Evolutionary conservation across 2,113 vertebrate genomes (phyloP), one percentile per base, ranked within the genome.

Genomic region (Dermatemys mawii): DNA sequence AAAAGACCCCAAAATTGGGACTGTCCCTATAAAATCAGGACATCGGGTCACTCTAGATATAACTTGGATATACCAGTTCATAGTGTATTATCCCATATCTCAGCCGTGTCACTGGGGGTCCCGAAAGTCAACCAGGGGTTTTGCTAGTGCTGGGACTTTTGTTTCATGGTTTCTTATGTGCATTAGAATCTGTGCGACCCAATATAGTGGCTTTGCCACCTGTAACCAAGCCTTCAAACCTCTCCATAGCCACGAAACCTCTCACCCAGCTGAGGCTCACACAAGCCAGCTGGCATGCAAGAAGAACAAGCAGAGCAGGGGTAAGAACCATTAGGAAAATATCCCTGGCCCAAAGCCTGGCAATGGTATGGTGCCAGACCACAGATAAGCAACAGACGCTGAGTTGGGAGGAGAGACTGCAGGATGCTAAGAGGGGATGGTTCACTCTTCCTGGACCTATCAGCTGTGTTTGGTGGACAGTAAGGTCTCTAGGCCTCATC

Each of bases 251-350:
- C 93, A 91, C 48, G 90, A 94, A 96, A 84, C 29, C 70, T 84
- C 93, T 93, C 24, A 87, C 90, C 94, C 27, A 14, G 73, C 12
- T 1, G 55, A 76, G 94, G 38, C 83, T 1, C 51, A 24, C 13
- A 54, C 13, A 83, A 84, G 97, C 96, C 97, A 97, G 97, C 96
- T 97, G 97, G 97, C 97, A 97, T 84, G 86, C 46, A 2, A 19
- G 63, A 50, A 81, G 88, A 94, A 88, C 1, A 26, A 92, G 91
- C 81, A 41, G 86, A 92, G 91, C 88, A 51, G 87, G 93, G 91
- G 88, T 83, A 95, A 96, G 89, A 92, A 24, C 82, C 83, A 93
- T 94, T 73, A 92, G 91, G 95, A 92, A 93, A 83, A 96, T 84
- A 70, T 95, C 86, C 41, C 93, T 96, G 91, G 96, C 94, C 94